Base-by-base conservation (phyloP, 1,140 invertebrate genomes). In the Phocides pigmalion region DNA sequence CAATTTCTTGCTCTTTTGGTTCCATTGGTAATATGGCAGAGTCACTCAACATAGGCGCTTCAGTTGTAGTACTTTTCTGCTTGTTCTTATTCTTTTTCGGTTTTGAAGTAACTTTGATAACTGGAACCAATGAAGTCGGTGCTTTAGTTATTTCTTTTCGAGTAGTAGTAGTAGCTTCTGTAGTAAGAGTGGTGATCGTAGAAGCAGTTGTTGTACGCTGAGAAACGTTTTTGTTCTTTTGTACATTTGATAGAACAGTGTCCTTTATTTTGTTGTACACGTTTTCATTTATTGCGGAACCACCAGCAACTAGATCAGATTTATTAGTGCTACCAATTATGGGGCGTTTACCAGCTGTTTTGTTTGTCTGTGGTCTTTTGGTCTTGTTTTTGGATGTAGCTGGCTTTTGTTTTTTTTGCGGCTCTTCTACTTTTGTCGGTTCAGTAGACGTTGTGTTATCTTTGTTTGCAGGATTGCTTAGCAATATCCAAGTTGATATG, bases 401-500 rank as follows among this genome's bases (percentile, higher is more conserved):
- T 15, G 85, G 79, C 64, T 92, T 91, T 37, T 64, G 80, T 75
- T 91, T 90, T 37, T 87, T 88, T 62, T 64, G 66, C 16, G 37
- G 65, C 16, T 85, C 84, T 42, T 89, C 82, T 68, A 76, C 68
- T 74, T 88, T 87, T 6, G 80, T 87, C 0, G 84, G 72, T 67
- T 91, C 91, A 1, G 88, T 90, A 17, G 85, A 72, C 44, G 75
- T 69, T 20, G 62, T 50, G 58, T 80, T 81, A 39, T 82, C 81
- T 66, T 76, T 80, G 44, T 76, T 88, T 35, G 67, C 65, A 4
- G 87, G 81, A 67, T 84, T 89, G 37, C 94, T 95, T 16, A 96
- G 76, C n/a, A 96, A 84, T 67, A 96, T 94, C 95, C 95, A 96
- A 2, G 95, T 96, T 1, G 95, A 96, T 59, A 96, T 92, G 4